These are phyloP conservation scores for Cristatella mucedo DNA, from an alignment of 2,888 invertebrate genomes.

Conservation along the genomic window DNA sequence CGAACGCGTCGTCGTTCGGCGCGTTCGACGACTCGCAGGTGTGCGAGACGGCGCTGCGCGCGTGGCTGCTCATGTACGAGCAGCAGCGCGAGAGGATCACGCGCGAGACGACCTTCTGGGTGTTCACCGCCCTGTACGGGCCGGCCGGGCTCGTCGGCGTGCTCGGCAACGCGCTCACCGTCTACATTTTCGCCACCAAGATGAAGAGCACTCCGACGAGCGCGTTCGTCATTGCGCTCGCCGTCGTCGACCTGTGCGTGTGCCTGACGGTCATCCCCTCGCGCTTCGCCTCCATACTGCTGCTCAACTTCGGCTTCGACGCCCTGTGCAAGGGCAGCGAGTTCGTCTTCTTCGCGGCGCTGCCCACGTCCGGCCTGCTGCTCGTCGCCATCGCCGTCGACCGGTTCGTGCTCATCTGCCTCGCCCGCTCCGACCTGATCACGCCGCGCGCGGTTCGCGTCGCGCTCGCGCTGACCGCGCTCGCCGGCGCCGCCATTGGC, in stretches of 20 bases:
- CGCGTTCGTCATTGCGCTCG: conserved; percentile 20
- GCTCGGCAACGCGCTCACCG: conserved; percentile 2
- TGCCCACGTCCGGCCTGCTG: conserved; percentile 20
- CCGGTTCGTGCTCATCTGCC: conserved; percentile 21
- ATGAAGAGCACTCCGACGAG: conserved; percentile 13
- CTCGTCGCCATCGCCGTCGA: conserved; percentile 24
- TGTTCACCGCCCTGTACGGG: background rate
- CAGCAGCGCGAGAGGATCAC: no score
- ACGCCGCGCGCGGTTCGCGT: conserved; percentile 12
- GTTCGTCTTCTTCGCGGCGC: conserved; percentile 16
- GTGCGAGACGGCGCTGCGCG: no score
- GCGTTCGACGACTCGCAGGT: no score
- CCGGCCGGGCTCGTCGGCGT: conserved; percentile 1
- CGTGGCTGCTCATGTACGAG: no score
- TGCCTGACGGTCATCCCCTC: conserved; percentile 20
- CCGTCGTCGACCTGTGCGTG: conserved; percentile 21
- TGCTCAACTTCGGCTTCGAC: conserved; percentile 17
- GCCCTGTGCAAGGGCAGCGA: conserved; percentile 20
- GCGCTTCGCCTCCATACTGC: conserved; percentile 15
- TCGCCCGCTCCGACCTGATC: conserved; percentile 13
- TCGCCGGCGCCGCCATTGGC: conserved; percentile 16
- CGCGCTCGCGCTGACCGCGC: conserved; percentile 14
- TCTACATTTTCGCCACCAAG: conserved; percentile 3
- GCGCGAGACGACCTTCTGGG: no score
- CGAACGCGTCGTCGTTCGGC: no score